Percentiles rank a stretch among this genome's conserved stretches.
Evolutionary conservation across 2,888 invertebrate genomes (phyloP).

Genomic region (Tubiluchus corallicola): DNA sequence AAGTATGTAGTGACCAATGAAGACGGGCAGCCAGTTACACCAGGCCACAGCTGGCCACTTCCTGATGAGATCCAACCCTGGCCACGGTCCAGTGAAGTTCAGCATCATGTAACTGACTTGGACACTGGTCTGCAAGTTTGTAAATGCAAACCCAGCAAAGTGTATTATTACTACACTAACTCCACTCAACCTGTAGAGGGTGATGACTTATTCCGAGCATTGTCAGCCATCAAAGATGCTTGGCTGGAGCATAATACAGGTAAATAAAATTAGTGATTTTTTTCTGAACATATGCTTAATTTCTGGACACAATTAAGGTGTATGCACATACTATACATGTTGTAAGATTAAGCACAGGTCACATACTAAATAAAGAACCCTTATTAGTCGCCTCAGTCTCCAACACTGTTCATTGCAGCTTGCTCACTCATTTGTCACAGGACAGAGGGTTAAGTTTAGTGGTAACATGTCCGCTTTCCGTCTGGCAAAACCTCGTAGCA

Average conservation of each 20-base stretch:
- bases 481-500: too few relatives aligned
- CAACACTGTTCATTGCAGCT: too few relatives aligned
- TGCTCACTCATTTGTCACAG: too few relatives aligned
- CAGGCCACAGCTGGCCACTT: background rate
- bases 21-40: background rate
- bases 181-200: background rate
- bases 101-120: background rate
- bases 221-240: background rate
- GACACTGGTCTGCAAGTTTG: background rate
- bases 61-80: background rate
- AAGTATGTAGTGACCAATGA: background rate
- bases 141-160: background rate
- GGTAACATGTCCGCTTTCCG: too few relatives aligned
- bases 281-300: too few relatives aligned
- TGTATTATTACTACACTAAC: conserved; percentile 1
- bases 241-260: background rate
- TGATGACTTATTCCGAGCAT: background rate
- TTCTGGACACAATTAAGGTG: too few relatives aligned
- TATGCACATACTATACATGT: too few relatives aligned
- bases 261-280: too few relatives aligned
- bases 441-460: too few relatives aligned
- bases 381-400: too few relatives aligned
- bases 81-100: background rate
- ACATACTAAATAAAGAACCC: too few relatives aligned
- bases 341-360: too few relatives aligned